A percentile compares a stretch with the other conserved stretches of the same genome.
Conservation (phyloP, 2,113 vertebrate species). For the Gavia stellata region DNA sequence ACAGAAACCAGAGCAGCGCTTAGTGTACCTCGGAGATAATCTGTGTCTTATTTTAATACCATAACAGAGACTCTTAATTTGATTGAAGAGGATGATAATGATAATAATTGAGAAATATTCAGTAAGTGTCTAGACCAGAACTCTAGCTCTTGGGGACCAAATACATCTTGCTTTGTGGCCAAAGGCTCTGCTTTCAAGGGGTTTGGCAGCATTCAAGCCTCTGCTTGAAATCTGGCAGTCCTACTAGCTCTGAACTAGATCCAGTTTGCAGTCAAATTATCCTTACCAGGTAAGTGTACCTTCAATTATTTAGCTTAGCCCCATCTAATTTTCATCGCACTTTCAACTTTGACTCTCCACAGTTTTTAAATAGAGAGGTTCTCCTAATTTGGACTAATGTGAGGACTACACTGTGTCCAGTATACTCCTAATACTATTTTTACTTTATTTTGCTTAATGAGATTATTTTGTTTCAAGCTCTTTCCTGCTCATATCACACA, state of each 20-base stretch:
- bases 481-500: not conserved
- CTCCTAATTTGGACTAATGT: not conserved
- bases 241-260: not conserved
- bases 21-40: not conserved
- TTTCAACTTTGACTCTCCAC: not conserved
- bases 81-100: not conserved
- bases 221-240: not conserved
- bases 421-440: not conserved
- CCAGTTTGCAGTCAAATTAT: not conserved
- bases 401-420: not conserved
- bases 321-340: not conserved
- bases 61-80: not conserved
- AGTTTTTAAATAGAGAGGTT: not conserved
- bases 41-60: not conserved
- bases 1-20: not conserved
- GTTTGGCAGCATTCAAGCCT: not conserved
- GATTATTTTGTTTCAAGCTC: not conserved
- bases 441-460: too few species aligned
- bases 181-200: not conserved
- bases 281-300: not conserved
- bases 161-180: not conserved
- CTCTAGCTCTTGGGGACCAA: not conserved
- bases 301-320: not conserved
- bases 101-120: not conserved
- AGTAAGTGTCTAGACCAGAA: not conserved